Conservation (phyloP, 2,113 vertebrate genomes). For the Pipa parva region DNA sequence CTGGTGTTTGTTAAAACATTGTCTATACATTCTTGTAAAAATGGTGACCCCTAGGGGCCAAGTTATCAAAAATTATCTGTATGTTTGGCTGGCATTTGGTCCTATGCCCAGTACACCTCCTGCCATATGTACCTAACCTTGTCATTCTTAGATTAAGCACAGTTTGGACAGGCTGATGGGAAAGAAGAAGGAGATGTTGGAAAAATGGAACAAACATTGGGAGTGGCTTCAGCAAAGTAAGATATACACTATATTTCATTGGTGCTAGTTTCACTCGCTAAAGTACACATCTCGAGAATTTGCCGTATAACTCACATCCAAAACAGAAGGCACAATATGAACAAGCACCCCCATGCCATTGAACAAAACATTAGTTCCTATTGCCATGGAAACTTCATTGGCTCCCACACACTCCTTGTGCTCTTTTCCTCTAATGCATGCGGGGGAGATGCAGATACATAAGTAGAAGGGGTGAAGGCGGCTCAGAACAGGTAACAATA, state of each 20-base stretch:
- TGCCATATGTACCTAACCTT: no score
- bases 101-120: no score
- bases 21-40: no score
- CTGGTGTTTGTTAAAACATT: no score
- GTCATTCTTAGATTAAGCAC: conserved; percentile 72
- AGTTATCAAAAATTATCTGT: no score
- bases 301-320: conserved; percentile 1
- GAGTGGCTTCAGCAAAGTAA: conserved; percentile 88
- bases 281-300: conserved; percentile 3
- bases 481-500: not conserved
- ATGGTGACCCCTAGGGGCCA: no score
- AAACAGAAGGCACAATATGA: conserved; percentile 3
- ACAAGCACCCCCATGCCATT: conserved; percentile 2
- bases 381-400: conserved; percentile 30
- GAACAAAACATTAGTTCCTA: conserved; percentile 17
- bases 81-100: no score
- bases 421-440: conserved; percentile 8
- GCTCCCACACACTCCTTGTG: conserved; percentile 15
- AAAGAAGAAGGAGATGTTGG: conserved; percentile 80
- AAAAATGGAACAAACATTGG: conserved; percentile 93
- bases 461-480: not conserved
- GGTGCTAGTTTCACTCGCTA: not conserved
- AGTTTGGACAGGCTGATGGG: conserved; percentile 80
- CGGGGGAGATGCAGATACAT: conserved; percentile 20
- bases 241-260: conserved; percentile 43